A percentile compares a stretch with the other conserved stretches of the same genome.
These are phyloP conservation scores for Balanococcus diminutus DNA, from an alignment of 2,888 invertebrate genomes.

Conservation along the genomic window DNA sequence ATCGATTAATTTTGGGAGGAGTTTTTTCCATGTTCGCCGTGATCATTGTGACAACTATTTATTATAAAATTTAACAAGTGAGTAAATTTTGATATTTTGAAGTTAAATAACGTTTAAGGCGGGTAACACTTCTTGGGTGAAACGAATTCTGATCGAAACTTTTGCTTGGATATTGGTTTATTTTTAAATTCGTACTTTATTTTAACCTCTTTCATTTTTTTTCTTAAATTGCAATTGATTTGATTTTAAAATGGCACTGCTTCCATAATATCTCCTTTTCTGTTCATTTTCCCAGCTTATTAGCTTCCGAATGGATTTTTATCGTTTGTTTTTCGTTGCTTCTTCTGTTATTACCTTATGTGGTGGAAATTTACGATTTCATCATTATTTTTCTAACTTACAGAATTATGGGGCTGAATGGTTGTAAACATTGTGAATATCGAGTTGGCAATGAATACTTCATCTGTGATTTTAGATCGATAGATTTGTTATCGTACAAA, in stretches of 20 bases:
- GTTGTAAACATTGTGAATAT: background rate
- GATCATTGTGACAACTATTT: slow-evolving; percentile 60
- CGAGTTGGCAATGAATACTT: slow-evolving; percentile 7
- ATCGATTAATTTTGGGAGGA: slow-evolving; percentile 74
- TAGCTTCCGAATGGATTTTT: background rate
- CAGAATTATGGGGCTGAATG: background rate
- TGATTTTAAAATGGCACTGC: background rate
- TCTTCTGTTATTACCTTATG: background rate
- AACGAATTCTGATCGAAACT: background rate
- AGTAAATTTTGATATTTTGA: slow-evolving; percentile 44
- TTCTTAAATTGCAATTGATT: background rate
- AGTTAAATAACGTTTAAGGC: background rate
- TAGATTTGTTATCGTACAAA: background rate
- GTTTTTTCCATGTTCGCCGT: slow-evolving; percentile 69
- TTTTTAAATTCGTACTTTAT: background rate
- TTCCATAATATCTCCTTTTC: background rate
- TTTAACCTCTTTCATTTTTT: background rate
- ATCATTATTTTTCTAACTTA: background rate
- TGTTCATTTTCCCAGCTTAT: background rate
- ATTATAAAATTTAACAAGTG: slow-evolving; percentile 53
- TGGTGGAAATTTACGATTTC: background rate
- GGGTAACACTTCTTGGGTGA: background rate
- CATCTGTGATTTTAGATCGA: slow-evolving; percentile 24
- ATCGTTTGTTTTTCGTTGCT: background rate
- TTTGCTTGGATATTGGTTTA: background rate